Evolutionary conservation across 2,797 vertebrate species (phyloP).

Genomic region (Eulemur mongoz): DNA sequence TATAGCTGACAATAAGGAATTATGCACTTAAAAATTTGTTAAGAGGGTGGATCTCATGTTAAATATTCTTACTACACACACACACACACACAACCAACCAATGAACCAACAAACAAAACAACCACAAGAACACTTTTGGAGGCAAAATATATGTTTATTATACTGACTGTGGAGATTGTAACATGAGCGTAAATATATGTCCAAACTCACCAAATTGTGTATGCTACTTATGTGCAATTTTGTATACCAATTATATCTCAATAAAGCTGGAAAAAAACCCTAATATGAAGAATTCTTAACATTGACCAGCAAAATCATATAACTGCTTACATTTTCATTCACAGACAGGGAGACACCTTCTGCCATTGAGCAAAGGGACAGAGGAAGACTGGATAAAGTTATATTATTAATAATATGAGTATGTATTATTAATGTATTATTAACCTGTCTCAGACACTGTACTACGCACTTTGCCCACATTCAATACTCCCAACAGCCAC

Average conservation of each 20-base stretch:
- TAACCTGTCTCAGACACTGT: neutral
- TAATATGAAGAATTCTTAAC: neutral
- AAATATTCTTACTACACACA: neutral
- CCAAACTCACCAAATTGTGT: neutral
- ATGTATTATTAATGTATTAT: neutral
- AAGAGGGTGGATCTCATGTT: neutral
- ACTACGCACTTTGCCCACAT: neutral
- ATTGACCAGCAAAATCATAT: neutral
- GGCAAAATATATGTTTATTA: neutral
- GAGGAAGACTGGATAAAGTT: neutral
- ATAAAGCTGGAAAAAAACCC: neutral
- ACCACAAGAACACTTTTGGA: neutral
- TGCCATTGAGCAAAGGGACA: neutral
- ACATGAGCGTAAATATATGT: neutral
- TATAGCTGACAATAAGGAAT: neutral
- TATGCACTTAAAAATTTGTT: neutral
- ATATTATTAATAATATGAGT: neutral
- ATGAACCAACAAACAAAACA: neutral
- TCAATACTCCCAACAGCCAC: neutral
- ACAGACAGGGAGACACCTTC: neutral
- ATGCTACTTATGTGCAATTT: neutral
- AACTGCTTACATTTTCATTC: neutral
- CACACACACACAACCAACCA: neutral
- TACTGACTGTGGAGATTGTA: neutral
- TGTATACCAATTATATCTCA: neutral